Percentiles rank a stretch among this genome's conserved stretches.
phyloP scores from a whole-genome alignment of 2,888 invertebrate genomes.

The Amiota communis region DNA sequence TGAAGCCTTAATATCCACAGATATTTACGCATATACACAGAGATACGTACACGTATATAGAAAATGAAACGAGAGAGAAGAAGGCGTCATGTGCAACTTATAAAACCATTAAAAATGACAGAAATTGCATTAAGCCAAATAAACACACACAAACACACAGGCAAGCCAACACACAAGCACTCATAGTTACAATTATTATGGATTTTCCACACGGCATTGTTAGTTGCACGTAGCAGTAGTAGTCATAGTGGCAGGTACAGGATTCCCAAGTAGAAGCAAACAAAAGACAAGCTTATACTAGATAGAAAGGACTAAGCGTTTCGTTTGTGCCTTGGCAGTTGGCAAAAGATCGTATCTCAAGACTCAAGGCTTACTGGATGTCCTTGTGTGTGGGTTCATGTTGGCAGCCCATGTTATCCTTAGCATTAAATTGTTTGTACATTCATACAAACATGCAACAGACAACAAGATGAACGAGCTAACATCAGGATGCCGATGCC shows the following conservation, averaged over 20 bases:
- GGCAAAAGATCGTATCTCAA: slow-evolving; percentile 2
- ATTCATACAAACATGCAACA: slow-evolving; percentile 36
- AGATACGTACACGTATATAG: neutral
- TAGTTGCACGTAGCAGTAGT: slow-evolving; percentile 11
- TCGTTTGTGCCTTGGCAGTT: slow-evolving; percentile 3
- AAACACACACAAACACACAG: slow-evolving; percentile 35
- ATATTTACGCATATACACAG: too few relatives aligned
- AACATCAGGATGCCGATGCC: neutral
- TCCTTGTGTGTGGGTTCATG: slow-evolving; percentile 26
- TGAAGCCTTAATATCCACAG: too few relatives aligned
- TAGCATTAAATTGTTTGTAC: slow-evolving; percentile 59
- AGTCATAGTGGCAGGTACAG: slow-evolving; percentile 13
- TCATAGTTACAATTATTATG: neutral
- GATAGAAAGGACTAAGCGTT: neutral
- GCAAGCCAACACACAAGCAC: slow-evolving; percentile 44
- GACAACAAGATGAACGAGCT: slow-evolving; percentile 36
- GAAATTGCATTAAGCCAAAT: slow-evolving; percentile 54
- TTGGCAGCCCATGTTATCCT: slow-evolving; percentile 54
- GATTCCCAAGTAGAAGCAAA: too few relatives aligned
- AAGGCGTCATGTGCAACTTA: slow-evolving; percentile 49
- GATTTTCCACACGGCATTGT: slow-evolving; percentile 15
- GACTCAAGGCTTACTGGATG: slow-evolving; percentile 18
- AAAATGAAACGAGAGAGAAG: neutral
- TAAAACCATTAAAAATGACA: slow-evolving; percentile 61
- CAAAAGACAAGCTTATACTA: neutral